These are phyloP conservation scores for Arctopsyche grandis DNA, from an alignment of 1,140 invertebrate genomes.

Conservation along the genomic window DNA sequence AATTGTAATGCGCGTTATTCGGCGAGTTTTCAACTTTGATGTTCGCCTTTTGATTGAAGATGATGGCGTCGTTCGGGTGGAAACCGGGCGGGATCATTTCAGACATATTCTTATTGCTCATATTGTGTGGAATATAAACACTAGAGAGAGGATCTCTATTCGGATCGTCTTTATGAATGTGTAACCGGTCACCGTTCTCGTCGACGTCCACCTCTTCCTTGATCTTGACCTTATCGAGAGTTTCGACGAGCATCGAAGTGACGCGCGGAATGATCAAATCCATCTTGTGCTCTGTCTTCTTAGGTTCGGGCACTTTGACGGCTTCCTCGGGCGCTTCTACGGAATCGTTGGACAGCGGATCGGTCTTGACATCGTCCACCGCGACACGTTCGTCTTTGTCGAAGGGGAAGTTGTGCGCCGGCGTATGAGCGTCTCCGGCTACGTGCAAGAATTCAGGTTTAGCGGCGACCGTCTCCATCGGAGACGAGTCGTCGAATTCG, in stretches of 20 bases:
- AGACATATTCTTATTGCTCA: not conserved
- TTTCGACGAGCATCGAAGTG: constrained; percentile 25
- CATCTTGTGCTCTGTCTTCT: not conserved
- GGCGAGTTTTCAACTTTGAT: not conserved
- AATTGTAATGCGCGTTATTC: not conserved
- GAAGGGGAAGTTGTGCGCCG: constrained; percentile 28
- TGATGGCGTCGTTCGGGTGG: not conserved
- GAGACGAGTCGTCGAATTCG: constrained; percentile 58
- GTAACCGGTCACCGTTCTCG: not conserved
- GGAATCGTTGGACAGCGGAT: constrained; percentile 46
- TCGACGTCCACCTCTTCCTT: constrained; percentile 24
- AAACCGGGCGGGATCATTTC: not conserved
- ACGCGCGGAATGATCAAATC: not conserved
- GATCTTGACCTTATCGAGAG: constrained; percentile 40
- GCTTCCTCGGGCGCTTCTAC: not conserved
- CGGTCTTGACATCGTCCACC: constrained; percentile 50
- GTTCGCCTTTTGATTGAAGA: not conserved
- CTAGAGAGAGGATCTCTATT: constrained; percentile 1
- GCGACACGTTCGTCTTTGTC: constrained; percentile 43
- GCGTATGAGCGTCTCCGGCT: not conserved
- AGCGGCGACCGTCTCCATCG: constrained; percentile 51
- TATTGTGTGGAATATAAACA: not conserved
- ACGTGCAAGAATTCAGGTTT: constrained; percentile 40
- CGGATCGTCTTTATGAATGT: constrained; percentile 10
- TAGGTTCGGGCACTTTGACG: not conserved